Conservation (phyloP, 2,888 invertebrate genomes). For the Catocala nupta region DNA sequence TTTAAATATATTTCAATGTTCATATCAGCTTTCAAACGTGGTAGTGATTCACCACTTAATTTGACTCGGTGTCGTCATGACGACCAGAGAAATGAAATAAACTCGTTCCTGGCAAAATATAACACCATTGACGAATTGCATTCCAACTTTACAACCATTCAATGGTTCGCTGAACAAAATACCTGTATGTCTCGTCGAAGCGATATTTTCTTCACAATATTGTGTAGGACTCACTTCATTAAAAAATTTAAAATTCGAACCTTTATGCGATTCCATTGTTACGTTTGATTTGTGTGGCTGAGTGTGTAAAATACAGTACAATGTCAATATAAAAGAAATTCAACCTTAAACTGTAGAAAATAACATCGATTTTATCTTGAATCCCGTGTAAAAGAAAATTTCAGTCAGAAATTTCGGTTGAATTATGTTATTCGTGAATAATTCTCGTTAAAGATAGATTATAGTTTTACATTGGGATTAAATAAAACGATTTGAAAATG, state of each 20-base stretch:
- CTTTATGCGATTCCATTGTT: conserved; percentile 80
- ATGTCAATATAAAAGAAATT: conserved; percentile 49
- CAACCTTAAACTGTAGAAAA: conserved; percentile 50
- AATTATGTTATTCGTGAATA: conserved; percentile 66
- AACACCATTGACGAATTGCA: background rate
- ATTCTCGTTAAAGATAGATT: conserved; percentile 64
- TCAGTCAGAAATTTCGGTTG: conserved; percentile 63
- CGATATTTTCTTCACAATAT: conserved; percentile 79
- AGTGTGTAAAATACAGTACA: conserved; percentile 73
- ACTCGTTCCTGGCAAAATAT: too few relatives aligned
- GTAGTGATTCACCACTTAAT: too few relatives aligned
- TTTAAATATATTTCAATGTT: too few relatives aligned
- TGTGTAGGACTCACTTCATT: conserved; percentile 81
- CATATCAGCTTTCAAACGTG: too few relatives aligned
- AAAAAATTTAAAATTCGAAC: conserved; percentile 80
- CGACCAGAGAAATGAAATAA: background rate
- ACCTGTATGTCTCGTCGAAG: conserved; percentile 60
- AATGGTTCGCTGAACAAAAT: conserved; percentile 37
- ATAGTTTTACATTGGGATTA: conserved; percentile 30
- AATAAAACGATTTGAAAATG: too few relatives aligned
- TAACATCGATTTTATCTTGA: conserved; percentile 54
- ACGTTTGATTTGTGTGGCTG: conserved; percentile 80
- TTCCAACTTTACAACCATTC: background rate
- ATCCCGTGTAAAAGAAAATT: too few relatives aligned
- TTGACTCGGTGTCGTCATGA: too few relatives aligned